These are phyloP conservation scores for Catharus minimus DNA, from an alignment of 2,113 vertebrate species.

Conservation along the genomic window DNA sequence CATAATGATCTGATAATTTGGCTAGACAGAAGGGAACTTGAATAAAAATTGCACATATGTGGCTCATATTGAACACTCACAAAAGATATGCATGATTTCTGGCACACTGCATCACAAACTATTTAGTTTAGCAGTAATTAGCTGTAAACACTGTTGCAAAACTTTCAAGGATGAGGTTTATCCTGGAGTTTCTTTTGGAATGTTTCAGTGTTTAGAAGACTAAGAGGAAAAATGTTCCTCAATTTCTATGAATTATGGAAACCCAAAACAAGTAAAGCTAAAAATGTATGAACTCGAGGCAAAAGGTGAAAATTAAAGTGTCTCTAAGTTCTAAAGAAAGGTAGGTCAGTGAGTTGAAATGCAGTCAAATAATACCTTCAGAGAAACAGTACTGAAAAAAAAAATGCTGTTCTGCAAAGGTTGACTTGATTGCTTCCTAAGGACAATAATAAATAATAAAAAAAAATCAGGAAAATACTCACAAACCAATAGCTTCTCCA, in stretches of 20 bases:
- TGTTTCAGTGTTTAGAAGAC: neutral
- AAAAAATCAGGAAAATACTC: neutral
- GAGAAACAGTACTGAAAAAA: constrained; percentile 27
- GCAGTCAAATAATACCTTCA: constrained; percentile 28
- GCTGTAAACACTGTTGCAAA: neutral
- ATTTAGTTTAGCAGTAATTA: constrained; percentile 26
- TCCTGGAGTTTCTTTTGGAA: neutral
- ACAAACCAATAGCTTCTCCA: neutral
- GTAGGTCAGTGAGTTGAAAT: neutral
- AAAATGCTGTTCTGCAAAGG: neutral
- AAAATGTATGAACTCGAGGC: constrained; percentile 3
- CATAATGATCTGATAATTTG: constrained; percentile 48
- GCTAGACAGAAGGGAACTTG: constrained; percentile 47
- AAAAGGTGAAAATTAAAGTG: constrained; percentile 29
- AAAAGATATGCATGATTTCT: constrained; percentile 15
- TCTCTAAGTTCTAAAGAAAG: constrained; percentile 15
- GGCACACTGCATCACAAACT: constrained; percentile 1
- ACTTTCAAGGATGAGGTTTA: neutral
- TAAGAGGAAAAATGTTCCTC: neutral
- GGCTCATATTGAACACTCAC: neutral
- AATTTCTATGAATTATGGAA: neutral
- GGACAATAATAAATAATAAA: constrained; percentile 17
- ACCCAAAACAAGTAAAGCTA: neutral
- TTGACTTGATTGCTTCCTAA: constrained; percentile 10
- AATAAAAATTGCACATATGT: constrained; percentile 30